phyloP scores from a whole-genome alignment of 2,797 vertebrate species.

The Dendrocincla fuliginosa region DNA sequence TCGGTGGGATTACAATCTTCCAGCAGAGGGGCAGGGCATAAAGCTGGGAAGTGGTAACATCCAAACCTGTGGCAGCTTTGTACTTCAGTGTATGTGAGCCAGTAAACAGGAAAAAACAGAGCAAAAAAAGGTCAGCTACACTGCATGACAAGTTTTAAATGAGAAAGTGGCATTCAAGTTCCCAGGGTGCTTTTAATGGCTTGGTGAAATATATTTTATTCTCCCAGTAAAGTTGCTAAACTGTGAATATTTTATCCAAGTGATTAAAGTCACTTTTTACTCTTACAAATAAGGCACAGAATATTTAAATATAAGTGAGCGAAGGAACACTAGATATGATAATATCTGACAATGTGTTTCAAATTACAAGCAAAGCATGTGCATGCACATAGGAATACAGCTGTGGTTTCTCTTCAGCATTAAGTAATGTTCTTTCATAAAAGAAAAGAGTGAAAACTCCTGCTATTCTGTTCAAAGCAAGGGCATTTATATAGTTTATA shows the following conservation, averaged over 20 bases:
- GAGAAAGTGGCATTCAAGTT: background rate
- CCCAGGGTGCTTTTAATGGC: background rate
- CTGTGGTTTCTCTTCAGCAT: constrained; percentile 46
- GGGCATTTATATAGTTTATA: constrained; percentile 45
- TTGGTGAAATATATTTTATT: background rate
- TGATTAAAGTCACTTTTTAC: background rate
- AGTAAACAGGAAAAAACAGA: background rate
- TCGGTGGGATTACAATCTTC: background rate
- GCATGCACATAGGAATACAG: constrained; percentile 14
- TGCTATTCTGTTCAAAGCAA: constrained; percentile 61
- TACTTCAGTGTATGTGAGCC: background rate
- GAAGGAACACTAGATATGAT: constrained; percentile 1
- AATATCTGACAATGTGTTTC: constrained; percentile 54
- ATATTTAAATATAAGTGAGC: constrained; percentile 1
- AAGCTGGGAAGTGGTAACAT: background rate
- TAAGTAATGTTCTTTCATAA: constrained; percentile 45
- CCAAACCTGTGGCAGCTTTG: background rate
- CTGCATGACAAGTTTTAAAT: background rate
- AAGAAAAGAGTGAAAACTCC: constrained; percentile 40
- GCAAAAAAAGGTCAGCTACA: background rate
- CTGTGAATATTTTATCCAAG: constrained; percentile 11
- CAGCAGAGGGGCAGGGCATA: background rate
- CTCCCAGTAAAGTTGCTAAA: constrained; percentile 9
- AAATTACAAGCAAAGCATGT: constrained; percentile 48
- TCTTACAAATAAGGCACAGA: background rate